These are phyloP conservation scores for Platyrinchus mystaceus DNA, from an alignment of 2,797 vertebrate species.

Conservation along the genomic window DNA sequence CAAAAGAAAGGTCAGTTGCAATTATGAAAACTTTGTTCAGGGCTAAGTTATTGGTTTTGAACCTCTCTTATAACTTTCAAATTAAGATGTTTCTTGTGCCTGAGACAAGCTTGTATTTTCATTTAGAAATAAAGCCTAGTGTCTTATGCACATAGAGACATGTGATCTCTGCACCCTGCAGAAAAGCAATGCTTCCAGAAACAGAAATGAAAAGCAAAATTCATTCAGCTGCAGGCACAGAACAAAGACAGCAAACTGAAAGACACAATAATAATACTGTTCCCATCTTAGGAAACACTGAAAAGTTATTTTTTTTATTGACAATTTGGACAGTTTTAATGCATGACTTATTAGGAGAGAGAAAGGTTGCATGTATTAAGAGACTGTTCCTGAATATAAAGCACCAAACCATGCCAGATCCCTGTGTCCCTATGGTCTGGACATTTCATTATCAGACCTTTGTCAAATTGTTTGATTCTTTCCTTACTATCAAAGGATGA, in stretches of 20 bases:
- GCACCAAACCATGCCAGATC: neutral
- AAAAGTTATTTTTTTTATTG: neutral
- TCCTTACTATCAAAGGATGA: neutral
- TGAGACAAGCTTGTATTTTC: neutral
- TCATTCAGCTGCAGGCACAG: constrained; percentile 37
- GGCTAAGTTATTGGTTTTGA: neutral
- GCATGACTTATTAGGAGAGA: neutral
- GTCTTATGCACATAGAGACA: neutral
- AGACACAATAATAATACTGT: constrained; percentile 61
- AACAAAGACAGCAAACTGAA: constrained; percentile 50
- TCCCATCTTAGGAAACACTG: neutral
- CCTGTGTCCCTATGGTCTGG: neutral
- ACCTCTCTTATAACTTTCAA: neutral
- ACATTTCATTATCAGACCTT: neutral
- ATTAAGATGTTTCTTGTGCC: neutral
- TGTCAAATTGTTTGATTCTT: neutral
- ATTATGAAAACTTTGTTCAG: neutral
- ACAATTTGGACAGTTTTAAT: constrained; percentile 20
- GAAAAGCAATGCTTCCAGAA: constrained; percentile 32
- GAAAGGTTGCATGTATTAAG: neutral
- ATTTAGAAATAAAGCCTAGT: constrained; percentile 5
- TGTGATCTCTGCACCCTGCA: constrained; percentile 43
- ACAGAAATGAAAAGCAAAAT: constrained; percentile 60
- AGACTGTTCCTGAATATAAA: constrained; percentile 10
- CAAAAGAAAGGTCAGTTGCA: neutral